Conservation (phyloP, 2,113 vertebrate species). For the Urocynchramus pylzowi region DNA sequence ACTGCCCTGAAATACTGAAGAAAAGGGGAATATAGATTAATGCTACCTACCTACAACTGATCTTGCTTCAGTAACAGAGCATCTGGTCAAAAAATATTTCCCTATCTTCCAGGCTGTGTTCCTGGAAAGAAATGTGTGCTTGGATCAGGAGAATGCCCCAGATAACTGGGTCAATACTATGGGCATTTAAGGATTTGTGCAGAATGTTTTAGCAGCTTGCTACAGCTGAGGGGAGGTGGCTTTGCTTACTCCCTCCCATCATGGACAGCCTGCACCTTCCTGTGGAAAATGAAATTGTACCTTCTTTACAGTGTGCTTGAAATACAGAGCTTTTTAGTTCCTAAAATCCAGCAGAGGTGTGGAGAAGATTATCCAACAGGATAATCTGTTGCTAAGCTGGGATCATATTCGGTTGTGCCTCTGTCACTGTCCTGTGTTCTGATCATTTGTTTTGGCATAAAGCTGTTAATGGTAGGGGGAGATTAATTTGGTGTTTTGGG, state of each 20-base stretch:
- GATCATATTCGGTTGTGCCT: background rate
- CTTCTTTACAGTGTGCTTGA: background rate
- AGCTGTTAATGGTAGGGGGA: background rate
- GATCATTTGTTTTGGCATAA: background rate
- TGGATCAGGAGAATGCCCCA: background rate
- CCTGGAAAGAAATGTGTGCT: background rate
- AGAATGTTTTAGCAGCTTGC: background rate
- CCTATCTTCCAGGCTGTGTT: background rate
- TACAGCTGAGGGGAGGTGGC: background rate
- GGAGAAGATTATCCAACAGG: background rate
- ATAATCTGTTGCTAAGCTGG: background rate
- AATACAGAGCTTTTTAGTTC: background rate
- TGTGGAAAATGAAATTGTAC: background rate
- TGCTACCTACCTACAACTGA: background rate
- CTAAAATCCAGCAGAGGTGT: background rate
- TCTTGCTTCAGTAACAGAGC: background rate
- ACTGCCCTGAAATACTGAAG: background rate
- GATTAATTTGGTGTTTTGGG: background rate
- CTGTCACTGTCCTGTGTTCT: background rate
- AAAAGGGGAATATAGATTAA: background rate
- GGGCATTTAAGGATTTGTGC: background rate
- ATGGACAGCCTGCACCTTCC: background rate
- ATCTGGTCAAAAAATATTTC: background rate
- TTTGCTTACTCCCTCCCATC: background rate
- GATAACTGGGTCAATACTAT: accelerated